Evolutionary conservation across 1,140 invertebrate genomes (phyloP).

Genomic region (Paramacrobiotus metropolitanus): DNA sequence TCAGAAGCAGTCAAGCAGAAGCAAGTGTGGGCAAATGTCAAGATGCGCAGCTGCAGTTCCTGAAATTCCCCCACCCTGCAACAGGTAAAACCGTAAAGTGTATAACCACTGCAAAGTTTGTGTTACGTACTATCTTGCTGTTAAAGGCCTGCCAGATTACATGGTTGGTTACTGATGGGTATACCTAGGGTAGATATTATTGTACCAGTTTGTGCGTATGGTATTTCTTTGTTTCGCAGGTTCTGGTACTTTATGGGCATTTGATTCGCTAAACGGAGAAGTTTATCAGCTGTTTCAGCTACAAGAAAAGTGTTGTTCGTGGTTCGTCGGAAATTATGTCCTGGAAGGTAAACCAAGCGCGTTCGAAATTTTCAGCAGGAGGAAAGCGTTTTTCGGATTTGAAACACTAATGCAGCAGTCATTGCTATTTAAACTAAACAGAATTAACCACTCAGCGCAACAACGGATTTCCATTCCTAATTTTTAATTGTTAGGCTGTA

Average conservation of each 20-base stretch:
- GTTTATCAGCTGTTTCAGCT: not conserved
- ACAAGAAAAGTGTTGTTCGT: not conserved
- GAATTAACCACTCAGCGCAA: not conserved
- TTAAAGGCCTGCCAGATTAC: too few relatives aligned
- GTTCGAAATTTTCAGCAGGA: not conserved
- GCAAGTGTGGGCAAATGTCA: too few relatives aligned
- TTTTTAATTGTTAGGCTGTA: not conserved
- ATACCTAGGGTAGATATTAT: too few relatives aligned
- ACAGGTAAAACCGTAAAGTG: too few relatives aligned
- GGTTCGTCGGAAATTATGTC: conserved; percentile 1
- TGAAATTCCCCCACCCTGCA: too few relatives aligned
- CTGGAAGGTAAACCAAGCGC: not conserved
- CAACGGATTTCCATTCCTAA: not conserved
- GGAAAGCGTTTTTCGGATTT: too few relatives aligned
- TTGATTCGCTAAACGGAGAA: not conserved
- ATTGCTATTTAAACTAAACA: not conserved
- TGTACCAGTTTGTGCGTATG: not conserved
- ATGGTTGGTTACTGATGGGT: too few relatives aligned
- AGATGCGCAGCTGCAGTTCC: too few relatives aligned
- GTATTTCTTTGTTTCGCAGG: not conserved
- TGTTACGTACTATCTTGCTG: too few relatives aligned
- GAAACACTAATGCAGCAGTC: too few relatives aligned
- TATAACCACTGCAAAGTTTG: too few relatives aligned
- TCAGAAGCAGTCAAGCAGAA: too few relatives aligned
- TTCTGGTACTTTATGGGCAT: not conserved